Base-by-base conservation (phyloP, 2,888 invertebrate species). In the Ennomos quercinarius region DNA sequence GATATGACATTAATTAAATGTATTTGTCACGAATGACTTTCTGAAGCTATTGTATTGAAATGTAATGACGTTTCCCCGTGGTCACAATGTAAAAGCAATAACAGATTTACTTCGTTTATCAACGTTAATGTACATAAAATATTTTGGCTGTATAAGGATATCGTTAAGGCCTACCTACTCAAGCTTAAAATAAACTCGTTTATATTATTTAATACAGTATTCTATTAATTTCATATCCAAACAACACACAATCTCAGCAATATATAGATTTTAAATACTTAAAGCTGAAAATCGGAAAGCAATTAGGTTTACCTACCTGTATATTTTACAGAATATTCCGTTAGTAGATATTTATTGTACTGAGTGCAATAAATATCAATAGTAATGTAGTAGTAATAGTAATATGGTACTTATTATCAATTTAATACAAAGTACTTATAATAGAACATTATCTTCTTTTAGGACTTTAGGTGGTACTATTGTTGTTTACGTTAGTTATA, bases 181-280 rank as follows among this genome's bases (percentile, higher is more conserved):
- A 81, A 77, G 72, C 84, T 80, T 73, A 81, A 89, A 89, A 84
- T 87, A 87, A 88, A 59, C 54, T 62, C 62, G 57, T 65, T 63
- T 57, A 68, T 66, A 68, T 67, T 68, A 66, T 59, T 27, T 63
- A 67, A 57, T 60, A 61, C 53, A 52, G 51, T 61, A 61, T 57
- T 63, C 63, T 60, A 39, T 66, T 67, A 47, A 64, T 61, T 62
- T 66, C 44, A 66, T 52, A 60, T 45, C 58, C 53, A 48, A 55
- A 42, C 50, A 41, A 12, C 11, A 40, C 39, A 27, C 27, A 1
- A 17, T n/a, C n/a, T 17, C 4, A 17, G 17, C 27, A 27, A 6
- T 6, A 27, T 27, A 3, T 27, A 17, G 17, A 27, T 27, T 27
- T 27, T 6, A 6, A 6, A 27, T 6, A 27, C 27, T n/a, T n/a